Evolutionary conservation across 1,140 invertebrate genomes (phyloP).

Genomic region (Diploscapter pachys): DNA sequence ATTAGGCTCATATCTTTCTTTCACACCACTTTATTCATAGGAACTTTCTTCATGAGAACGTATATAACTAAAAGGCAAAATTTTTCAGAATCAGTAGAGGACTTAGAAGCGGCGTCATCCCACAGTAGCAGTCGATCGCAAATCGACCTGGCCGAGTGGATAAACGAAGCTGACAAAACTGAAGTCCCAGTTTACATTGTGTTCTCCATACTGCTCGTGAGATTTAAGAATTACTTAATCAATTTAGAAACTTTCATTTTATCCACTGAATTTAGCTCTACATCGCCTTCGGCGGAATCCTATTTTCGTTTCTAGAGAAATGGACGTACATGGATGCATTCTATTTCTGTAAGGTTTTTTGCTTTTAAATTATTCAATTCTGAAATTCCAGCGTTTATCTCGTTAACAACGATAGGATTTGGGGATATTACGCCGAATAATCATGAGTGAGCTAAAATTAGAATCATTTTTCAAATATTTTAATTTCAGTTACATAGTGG

Average conservation of each 20-base stretch:
- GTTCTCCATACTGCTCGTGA: constrained; percentile 53
- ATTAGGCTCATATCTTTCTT: too few relatives aligned
- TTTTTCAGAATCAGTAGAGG: too few relatives aligned
- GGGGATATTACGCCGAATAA: constrained; percentile 79
- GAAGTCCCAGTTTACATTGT: constrained; percentile 57
- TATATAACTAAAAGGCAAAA: too few relatives aligned
- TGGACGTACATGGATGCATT: constrained; percentile 81
- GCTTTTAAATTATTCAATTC: background rate
- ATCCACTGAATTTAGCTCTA: constrained; percentile 63
- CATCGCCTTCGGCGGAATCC: constrained; percentile 69
- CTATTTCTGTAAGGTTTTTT: constrained; percentile 70
- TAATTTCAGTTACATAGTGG: constrained; percentile 50
- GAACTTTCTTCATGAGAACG: too few relatives aligned
- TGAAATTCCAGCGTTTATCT: constrained; percentile 68
- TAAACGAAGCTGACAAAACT: constrained; percentile 33
- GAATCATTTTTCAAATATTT: background rate
- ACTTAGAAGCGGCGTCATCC: too few relatives aligned
- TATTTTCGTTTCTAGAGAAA: constrained; percentile 78
- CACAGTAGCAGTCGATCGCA: too few relatives aligned
- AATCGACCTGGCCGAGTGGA: too few relatives aligned
- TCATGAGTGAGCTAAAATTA: constrained; percentile 43
- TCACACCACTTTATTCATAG: too few relatives aligned
- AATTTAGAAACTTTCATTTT: constrained; percentile 17
- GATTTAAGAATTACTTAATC: constrained; percentile 20
- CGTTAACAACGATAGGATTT: constrained; percentile 81